Evolutionary conservation across 2,888 invertebrate genomes (phyloP), one percentile per base, ranked within the genome.

Genomic region (Lathronympha strigana): DNA sequence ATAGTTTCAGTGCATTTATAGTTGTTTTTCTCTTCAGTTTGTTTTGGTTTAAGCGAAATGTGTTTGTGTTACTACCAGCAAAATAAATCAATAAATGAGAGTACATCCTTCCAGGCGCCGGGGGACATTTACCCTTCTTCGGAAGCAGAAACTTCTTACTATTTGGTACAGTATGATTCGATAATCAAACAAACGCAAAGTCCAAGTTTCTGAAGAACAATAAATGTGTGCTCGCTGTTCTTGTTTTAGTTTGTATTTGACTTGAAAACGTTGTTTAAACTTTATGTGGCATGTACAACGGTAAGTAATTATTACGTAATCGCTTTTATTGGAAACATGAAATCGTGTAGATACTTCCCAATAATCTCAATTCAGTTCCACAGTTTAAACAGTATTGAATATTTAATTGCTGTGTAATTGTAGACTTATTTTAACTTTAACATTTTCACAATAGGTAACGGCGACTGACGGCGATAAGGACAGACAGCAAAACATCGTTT

Each of bases 381-480:
- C 19, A 19, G 15, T 31, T 45, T 6, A 25, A 21, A 13, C 43
- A 19, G 1, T 43, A 43, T 19, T 11, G 1, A 2, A 19, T 36
- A 13, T 36, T 38, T 38, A 11, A 11, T 40, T 33, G 13, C 33
- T 31, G 11, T 31, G 11, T 31, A 6, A 8, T 17, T 2, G 11
- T 1, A 13, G 2, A 19, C 19, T 19, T 9, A n/a, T 33, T 23
- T 47, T 58, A 57, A 67, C 51, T 19, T 55, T 55, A 19, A 11
- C 40, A 54, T 67, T 58, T 61, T 60, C 50, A 68, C 28, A 70
- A 75, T 91, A 99, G 98, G 98, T 99, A 72, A 97, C 96, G 67
- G 99, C 98, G 45, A 97, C 97, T 9, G 98, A 99, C 87, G 98
- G 98, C 57, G 98, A 99, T 89, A 97, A 97, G 83, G 98, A 98